Conservation (phyloP, 2,888 invertebrate species). For the Eueremaeus valkanovi region DNA sequence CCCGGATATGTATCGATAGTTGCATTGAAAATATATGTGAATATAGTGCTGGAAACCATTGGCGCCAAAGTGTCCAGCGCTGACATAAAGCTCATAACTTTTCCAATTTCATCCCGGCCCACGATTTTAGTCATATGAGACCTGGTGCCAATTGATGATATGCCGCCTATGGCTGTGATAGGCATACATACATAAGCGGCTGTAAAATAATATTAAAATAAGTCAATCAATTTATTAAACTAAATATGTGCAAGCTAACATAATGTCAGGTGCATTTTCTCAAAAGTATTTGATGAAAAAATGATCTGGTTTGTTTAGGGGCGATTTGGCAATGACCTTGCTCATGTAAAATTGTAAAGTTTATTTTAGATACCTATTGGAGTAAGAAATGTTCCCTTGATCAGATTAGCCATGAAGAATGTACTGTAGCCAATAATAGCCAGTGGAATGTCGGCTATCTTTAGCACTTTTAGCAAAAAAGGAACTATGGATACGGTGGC, state of each 20-base stretch:
- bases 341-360: background rate
- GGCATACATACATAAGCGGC: background rate
- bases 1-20: slow-evolving; percentile 33
- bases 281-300: no score
- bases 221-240: no score
- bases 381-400: background rate
- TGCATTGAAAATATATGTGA: background rate
- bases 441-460: background rate
- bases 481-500: background rate
- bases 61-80: slow-evolving; percentile 27
- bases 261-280: no score
- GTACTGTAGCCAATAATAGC: background rate
- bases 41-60: background rate
- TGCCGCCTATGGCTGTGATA: background rate
- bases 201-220: no score
- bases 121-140: slow-evolving; percentile 29
- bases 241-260: no score
- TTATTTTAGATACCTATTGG: background rate
- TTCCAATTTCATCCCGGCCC: slow-evolving; percentile 23
- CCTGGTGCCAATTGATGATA: background rate
- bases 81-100: slow-evolving; percentile 20
- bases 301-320: no score
- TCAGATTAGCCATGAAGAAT: background rate
- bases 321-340: no score
- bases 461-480: background rate